Base-by-base conservation (phyloP, 1,140 invertebrate species). In the Parasteatoda tepidariorum region DNA sequence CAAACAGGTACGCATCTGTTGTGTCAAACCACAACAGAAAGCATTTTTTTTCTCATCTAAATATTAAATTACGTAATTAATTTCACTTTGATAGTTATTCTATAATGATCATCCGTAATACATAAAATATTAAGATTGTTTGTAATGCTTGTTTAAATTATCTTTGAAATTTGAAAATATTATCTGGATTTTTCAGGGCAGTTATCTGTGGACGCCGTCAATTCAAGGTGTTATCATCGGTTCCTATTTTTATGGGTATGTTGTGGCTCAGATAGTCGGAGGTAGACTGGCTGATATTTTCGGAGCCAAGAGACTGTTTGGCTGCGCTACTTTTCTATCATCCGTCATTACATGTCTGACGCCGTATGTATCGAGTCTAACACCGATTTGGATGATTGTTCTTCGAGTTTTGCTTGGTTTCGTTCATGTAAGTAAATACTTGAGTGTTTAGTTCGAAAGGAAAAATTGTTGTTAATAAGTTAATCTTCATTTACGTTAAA, bases 211-310 rank as follows among this genome's bases (percentile, higher is more conserved):
- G 86, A 64, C 86, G 11, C 57, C 84, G 3, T 54, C 76, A n/a
- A 64, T 68, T 2, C 84, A 86, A 41, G 76, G 70, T 68, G 89
- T 95, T 76, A 94, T 97, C 82, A 90, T 96, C 57, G 93, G 93
- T 34, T 92, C 94, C 15, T 96, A 96, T 88, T 96, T 96, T 88
- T 95, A 94, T 92, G 95, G 95, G 5, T 96, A 96, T 87, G 91
- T 96, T 57, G 89, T 95, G 0, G 94, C 94, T 0, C 93, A 97
- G 89, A 90, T 97, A 61, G 95, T 96, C 0, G 94, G 94, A 34
- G 95, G 93, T 0, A 90, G 93, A 74, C 88, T 96, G 55, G 93
- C 94, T 0, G 95, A 96, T 89, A 88, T 92, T 33, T 92, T 93
- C 85, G 95, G 94, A 5, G 95, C 94, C 0, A 96, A 96, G 89